Conservation (phyloP, 2,797 vertebrate genomes). For the Acipenser transmontanus region DNA sequence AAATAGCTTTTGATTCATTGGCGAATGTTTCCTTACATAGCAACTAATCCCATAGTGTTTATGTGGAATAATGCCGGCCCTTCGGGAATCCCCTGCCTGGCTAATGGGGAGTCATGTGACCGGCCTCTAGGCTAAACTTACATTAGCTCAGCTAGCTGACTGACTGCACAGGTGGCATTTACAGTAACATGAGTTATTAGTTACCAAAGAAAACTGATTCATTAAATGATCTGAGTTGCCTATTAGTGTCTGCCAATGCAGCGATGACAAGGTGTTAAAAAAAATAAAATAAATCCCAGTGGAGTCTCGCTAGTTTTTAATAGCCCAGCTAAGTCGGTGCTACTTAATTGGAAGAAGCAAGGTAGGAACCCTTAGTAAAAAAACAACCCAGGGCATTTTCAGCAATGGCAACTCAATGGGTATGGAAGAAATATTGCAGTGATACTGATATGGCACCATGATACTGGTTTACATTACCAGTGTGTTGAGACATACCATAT, state of each 20-base stretch:
- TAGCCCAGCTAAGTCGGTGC: slow-evolving; percentile 10
- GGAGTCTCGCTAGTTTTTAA: slow-evolving; percentile 25
- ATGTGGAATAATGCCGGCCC: not conserved
- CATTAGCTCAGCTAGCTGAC: not conserved
- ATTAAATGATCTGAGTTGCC: not conserved
- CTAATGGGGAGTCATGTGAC: not conserved
- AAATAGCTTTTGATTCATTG: not conserved
- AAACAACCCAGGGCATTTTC: no score
- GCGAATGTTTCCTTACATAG: slow-evolving; percentile 8
- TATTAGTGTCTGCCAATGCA: slow-evolving; percentile 6
- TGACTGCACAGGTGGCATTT: not conserved
- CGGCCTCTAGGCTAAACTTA: not conserved
- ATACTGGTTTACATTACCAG: no score
- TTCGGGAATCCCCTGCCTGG: not conserved
- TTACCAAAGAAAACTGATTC: slow-evolving; percentile 4
- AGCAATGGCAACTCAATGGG: no score
- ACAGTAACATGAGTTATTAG: slow-evolving; percentile 3
- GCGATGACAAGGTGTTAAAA: not conserved
- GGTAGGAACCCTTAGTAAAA: not conserved
- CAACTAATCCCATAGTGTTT: not conserved
- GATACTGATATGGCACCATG: no score
- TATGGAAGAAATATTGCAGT: no score
- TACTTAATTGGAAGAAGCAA: not conserved
- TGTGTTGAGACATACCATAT: no score
- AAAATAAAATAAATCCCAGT: not conserved